A percentile compares a stretch with the other conserved stretches of the same genome.
Conservation (phyloP, 2,113 vertebrate genomes). For the Sigmodon hispidus region DNA sequence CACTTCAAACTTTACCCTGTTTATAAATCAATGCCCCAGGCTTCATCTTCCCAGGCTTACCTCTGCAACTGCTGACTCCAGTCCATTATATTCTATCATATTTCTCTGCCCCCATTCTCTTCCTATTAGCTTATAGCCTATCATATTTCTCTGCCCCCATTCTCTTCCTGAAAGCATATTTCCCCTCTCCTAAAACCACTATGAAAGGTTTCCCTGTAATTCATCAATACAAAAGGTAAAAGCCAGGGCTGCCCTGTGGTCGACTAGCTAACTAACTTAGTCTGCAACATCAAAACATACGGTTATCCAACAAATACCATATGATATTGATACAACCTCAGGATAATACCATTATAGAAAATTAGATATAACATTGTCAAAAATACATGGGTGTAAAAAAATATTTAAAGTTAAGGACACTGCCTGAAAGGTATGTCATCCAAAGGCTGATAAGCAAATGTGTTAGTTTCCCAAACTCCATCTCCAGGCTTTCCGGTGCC, state of each 20-base stretch:
- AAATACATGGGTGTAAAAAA: background rate
- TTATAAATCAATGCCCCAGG: background rate
- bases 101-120: background rate
- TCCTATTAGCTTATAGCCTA: no score
- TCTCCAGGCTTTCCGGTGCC: background rate
- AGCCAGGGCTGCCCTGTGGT: background rate
- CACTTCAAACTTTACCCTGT: background rate
- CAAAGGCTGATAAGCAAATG: background rate
- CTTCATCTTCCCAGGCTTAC: background rate
- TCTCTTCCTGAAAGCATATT: background rate
- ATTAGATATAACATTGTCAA: background rate
- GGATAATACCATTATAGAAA: background rate
- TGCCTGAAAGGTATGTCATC: background rate
- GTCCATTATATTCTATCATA: background rate
- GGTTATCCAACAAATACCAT: background rate
- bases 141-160: background rate
- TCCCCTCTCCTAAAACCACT: background rate
- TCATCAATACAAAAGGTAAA: background rate
- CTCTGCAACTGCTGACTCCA: no score
- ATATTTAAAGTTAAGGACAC: constrained; percentile 8
- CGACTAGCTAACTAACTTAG: background rate
- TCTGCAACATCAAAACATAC: background rate
- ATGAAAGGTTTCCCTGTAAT: background rate
- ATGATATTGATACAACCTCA: background rate
- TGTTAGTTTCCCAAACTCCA: background rate